Base-by-base conservation (phyloP, 2,797 vertebrate genomes). In the Pterois miles region DNA sequence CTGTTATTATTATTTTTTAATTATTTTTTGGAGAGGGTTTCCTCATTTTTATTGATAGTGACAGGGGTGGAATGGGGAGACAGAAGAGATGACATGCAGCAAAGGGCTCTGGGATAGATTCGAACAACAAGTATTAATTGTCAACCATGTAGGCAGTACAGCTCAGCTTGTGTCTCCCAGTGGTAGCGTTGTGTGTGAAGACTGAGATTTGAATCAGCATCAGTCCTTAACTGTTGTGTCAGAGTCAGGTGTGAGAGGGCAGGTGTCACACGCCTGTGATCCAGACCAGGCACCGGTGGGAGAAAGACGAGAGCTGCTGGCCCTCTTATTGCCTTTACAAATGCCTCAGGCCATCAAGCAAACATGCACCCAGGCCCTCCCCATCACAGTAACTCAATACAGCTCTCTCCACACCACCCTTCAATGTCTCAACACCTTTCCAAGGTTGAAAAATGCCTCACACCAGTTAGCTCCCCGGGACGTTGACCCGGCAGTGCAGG, bases 361-460 rank as follows among this genome's bases (percentile, higher is more conserved):
- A 92, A 91, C 91, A 87, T 82, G 81, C 76, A 74, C 80, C 84
- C 62, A 66, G 40, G 36, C 78, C 71, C 58, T 78, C 71, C 82
- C 74, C 71, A 59, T 79, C 71, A 59, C 76, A 80, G 90, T 93
- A 95, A 95, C 91, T 89, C 86, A 81, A 93, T 90, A 93, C 90
- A 94, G 87, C 81, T 76, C 81, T 83, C 81, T 91, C 81, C 62
- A 78, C 89, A 86, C 78, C 83, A 84, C 76, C 76, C 87, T 85
- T 92, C 86, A 86, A 83, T 64, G 89, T 94, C 92, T 95, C 92
- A 92, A 93, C 94, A 95, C 89, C 89, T 93, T 92, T 85, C 78
- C 80, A 71, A 80, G 81, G 92, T 88, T 92, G 88, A 93, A 88
- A 94, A 94, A 91, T 92, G 76, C 84, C 83, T 88, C 90, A 71